Percentiles rank a stretch among this genome's conserved stretches.
phyloP scores from a whole-genome alignment of 2,888 invertebrate species.

The Drosophila yooni region DNA sequence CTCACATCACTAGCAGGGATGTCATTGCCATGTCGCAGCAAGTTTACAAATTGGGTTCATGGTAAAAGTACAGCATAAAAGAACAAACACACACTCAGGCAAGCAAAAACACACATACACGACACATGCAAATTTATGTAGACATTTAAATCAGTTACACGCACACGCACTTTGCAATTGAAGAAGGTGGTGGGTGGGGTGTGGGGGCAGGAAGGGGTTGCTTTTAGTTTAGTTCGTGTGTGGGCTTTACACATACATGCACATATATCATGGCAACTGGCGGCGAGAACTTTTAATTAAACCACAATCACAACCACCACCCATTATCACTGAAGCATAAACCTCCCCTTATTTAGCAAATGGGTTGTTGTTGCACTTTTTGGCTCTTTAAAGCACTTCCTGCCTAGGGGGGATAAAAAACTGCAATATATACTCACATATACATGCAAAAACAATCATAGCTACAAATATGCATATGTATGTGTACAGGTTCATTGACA shows the following conservation, averaged over 20 bases:
- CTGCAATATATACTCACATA: constrained; percentile 1
- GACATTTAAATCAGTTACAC: constrained; percentile 43
- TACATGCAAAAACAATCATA: constrained; percentile 4
- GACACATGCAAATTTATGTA: constrained; percentile 30
- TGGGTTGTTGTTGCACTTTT: constrained; percentile 51
- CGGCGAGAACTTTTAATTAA: constrained; percentile 69
- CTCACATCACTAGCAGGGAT: constrained; percentile 43
- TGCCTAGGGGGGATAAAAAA: constrained; percentile 17
- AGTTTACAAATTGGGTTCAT: constrained; percentile 68
- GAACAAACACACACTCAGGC: constrained; percentile 8
- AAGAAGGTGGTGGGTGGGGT: background rate
- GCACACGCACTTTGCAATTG: constrained; percentile 52
- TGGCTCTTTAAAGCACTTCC: constrained; percentile 37
- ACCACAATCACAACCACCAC: constrained; percentile 47
- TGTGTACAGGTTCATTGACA: constrained; percentile 54
- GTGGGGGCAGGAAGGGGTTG: constrained; percentile 27
- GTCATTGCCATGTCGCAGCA: constrained; percentile 59
- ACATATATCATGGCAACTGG: constrained; percentile 40
- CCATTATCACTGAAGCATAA: constrained; percentile 45
- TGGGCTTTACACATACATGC: constrained; percentile 15
- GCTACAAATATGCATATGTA: constrained; percentile 1
- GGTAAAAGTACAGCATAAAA: constrained; percentile 58
- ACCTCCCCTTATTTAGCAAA: constrained; percentile 15
- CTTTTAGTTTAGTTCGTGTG: constrained; percentile 30
- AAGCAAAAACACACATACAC: constrained; percentile 28